A percentile compares a stretch with the other conserved stretches of the same genome.
phyloP scores from a whole-genome alignment of 2,888 invertebrate genomes.

The Acronicta aceris region DNA sequence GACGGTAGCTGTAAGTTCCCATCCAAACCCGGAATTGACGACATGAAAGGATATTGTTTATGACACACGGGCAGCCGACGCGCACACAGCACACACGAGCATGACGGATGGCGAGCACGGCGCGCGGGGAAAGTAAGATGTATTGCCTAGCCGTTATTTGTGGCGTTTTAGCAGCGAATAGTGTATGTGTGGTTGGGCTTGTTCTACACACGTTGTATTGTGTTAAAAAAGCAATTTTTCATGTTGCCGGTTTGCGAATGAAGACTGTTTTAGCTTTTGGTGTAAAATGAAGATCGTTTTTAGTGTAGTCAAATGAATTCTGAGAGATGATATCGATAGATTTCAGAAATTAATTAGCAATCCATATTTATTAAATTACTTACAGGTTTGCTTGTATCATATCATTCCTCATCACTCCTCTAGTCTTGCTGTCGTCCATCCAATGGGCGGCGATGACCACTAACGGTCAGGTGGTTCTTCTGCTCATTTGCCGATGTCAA shows the following conservation, averaged over 20 bases:
- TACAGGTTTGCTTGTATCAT: too few relatives aligned
- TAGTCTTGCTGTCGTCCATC: too few relatives aligned
- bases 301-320: neutral
- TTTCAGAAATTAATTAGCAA: too few relatives aligned
- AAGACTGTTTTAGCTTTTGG: neutral
- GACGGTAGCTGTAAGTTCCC: conserved; percentile 44
- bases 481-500: too few relatives aligned
- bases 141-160: conserved; percentile 7
- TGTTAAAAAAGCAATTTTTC: neutral
- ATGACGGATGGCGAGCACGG: conserved; percentile 15
- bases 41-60: conserved; percentile 34
- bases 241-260: neutral
- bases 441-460: too few relatives aligned
- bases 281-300: neutral
- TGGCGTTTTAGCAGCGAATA: conserved; percentile 7
- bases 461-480: too few relatives aligned
- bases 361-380: too few relatives aligned
- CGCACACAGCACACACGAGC: conserved; percentile 13
- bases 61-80: conserved; percentile 22
- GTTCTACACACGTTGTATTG: neutral
- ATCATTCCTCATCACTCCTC: too few relatives aligned
- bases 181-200: neutral
- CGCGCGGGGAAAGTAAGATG: conserved; percentile 7
- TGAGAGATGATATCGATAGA: too few relatives aligned
- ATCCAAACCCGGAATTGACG: conserved; percentile 30